These are phyloP conservation scores for Tillus elongatus DNA, from an alignment of 2,888 invertebrate species.

Conservation along the genomic window DNA sequence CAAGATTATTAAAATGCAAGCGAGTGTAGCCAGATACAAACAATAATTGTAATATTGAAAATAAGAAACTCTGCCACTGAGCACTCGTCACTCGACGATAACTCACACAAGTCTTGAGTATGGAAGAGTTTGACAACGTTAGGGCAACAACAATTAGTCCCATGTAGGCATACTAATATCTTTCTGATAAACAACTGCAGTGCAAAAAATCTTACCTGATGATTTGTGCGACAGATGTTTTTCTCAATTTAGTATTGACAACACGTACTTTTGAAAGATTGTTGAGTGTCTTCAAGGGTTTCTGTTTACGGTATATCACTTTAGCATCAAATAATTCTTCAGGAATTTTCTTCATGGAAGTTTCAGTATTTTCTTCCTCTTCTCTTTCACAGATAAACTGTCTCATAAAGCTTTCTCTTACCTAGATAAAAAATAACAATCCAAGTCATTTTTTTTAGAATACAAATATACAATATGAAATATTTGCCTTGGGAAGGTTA, in stretches of 20 bases:
- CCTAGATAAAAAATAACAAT: slow-evolving; percentile 40
- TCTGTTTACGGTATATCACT: slow-evolving; percentile 73
- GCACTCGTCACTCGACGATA: no score
- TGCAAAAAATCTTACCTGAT: slow-evolving; percentile 62
- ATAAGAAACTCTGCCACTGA: no score
- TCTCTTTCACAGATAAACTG: slow-evolving; percentile 90
- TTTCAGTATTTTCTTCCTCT: slow-evolving; percentile 63
- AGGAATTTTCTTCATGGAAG: slow-evolving; percentile 45
- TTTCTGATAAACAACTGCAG: no score
- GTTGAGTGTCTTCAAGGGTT: slow-evolving; percentile 71
- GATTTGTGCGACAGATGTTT: slow-evolving; percentile 76
- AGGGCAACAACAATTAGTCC: no score
- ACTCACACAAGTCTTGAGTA: no score
- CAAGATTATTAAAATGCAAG: no score
- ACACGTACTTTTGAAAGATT: slow-evolving; percentile 75
- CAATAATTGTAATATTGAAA: no score
- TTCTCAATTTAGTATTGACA: slow-evolving; percentile 67
- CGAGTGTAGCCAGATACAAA: no score
- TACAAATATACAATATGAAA: no score
- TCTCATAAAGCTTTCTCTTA: slow-evolving; percentile 96
- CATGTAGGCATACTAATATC: no score
- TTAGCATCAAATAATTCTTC: slow-evolving; percentile 62
- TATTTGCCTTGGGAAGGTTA: slow-evolving; percentile 77
- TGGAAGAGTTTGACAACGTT: no score
- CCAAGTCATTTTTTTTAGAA: no score